Conservation (phyloP, 2,888 invertebrate genomes). For the Ochropacha duplaris region DNA sequence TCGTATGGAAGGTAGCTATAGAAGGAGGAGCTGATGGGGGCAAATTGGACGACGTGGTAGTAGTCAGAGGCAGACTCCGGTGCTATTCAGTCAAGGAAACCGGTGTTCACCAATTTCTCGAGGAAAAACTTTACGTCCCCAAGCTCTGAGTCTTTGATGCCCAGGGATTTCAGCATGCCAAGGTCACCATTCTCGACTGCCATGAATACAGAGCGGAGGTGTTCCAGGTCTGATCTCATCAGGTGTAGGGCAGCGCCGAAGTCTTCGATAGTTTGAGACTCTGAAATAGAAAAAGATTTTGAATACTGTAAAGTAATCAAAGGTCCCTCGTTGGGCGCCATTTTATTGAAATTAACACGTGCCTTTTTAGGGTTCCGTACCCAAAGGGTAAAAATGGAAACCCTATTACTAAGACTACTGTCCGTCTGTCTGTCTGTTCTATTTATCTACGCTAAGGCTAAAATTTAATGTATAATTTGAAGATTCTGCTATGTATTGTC, state of each 20-base stretch:
- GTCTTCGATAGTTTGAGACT: slow-evolving; percentile 97
- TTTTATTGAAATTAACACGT: background rate
- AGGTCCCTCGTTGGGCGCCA: background rate
- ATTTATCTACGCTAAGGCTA: too few relatives aligned
- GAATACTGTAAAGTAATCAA: background rate
- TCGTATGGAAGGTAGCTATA: slow-evolving; percentile 87
- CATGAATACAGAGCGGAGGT: slow-evolving; percentile 96
- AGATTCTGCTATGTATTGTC: too few relatives aligned
- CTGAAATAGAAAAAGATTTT: slow-evolving; percentile 70
- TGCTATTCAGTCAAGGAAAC: slow-evolving; percentile 95
- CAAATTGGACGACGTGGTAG: slow-evolving; percentile 86
- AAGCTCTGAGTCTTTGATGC: slow-evolving; percentile 97
- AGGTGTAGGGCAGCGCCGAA: slow-evolving; percentile 94
- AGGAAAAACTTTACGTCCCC: slow-evolving; percentile 98
- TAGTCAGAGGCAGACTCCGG: slow-evolving; percentile 88
- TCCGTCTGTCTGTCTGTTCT: too few relatives aligned
- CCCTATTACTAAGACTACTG: too few relatives aligned
- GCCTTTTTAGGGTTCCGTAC: too few relatives aligned
- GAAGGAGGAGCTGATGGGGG: slow-evolving; percentile 88
- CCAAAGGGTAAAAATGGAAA: too few relatives aligned
- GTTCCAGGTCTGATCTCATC: slow-evolving; percentile 94
- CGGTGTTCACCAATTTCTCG: slow-evolving; percentile 97
- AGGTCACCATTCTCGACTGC: slow-evolving; percentile 97
- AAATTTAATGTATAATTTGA: too few relatives aligned
- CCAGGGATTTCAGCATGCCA: slow-evolving; percentile 95